phyloP scores from a whole-genome alignment of 2,888 invertebrate species.

The Cheilosia urbana region DNA sequence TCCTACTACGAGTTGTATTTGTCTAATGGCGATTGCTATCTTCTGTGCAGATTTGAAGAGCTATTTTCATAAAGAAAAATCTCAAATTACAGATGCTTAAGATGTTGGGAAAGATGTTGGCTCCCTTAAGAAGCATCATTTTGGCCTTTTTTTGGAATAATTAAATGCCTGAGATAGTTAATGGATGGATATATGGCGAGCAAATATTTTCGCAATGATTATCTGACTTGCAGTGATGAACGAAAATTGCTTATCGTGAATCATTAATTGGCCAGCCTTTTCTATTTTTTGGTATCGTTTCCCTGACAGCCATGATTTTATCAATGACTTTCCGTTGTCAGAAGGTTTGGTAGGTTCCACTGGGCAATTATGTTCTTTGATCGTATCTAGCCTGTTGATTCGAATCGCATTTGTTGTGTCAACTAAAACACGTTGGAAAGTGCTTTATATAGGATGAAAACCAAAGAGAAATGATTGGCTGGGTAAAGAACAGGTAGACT shows the following conservation, averaged over 20 bases:
- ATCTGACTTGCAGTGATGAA: constrained; percentile 28
- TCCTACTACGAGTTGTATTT: constrained; percentile 29
- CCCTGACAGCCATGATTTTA: constrained; percentile 30
- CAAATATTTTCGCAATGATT: constrained; percentile 69
- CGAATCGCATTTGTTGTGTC: constrained; percentile 26
- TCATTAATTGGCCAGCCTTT: constrained; percentile 66
- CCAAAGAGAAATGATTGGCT: background rate
- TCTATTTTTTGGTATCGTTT: constrained; percentile 37
- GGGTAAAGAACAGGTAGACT: constrained; percentile 18
- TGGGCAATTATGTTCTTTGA: constrained; percentile 58
- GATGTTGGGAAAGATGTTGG: constrained; percentile 42
- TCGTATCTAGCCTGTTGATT: constrained; percentile 18
- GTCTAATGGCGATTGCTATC: constrained; percentile 52
- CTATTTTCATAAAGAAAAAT: constrained; percentile 30
- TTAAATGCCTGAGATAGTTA: constrained; percentile 40
- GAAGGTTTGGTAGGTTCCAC: background rate
- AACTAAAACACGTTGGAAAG: constrained; percentile 30
- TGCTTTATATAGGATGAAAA: background rate
- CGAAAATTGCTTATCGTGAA: constrained; percentile 66
- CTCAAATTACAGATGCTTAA: constrained; percentile 69
- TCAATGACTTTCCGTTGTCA: constrained; percentile 21
- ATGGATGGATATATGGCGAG: constrained; percentile 40
- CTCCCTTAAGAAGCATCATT: background rate
- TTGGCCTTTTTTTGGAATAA: constrained; percentile 17
- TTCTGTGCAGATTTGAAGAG: constrained; percentile 37